Evolutionary conservation across 2,888 invertebrate species (phyloP), one percentile per base, ranked within the genome.

Genomic region (Apodemia duryi): DNA sequence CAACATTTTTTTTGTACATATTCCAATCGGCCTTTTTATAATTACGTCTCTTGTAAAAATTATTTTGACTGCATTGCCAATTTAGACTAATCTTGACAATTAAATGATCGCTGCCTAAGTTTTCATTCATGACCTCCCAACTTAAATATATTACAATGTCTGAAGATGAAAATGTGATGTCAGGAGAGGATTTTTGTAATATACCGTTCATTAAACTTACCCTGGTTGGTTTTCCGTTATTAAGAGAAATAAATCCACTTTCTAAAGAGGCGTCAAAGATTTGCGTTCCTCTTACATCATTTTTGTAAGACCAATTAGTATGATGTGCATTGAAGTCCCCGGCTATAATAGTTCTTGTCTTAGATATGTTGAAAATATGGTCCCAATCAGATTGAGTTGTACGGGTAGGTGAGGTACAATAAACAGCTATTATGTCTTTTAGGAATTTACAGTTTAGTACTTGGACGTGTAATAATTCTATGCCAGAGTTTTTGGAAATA

Each of bases 301-400:
- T n/a, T n/a, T n/a, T n/a, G n/a, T n/a, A n/a, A n/a, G n/a, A n/a
- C n/a, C n/a, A n/a, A n/a, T n/a, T n/a, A n/a, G n/a, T n/a, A n/a
- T n/a, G n/a, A n/a, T n/a, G n/a, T n/a, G n/a, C n/a, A n/a, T n/a
- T n/a, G n/a, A n/a, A n/a, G n/a, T n/a, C n/a, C 65, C 74, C 75
- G 2, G 69, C 29, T 13, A 76, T 62, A 5, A 74, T 9, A 9
- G 71, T 63, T 57, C 71, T 74, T 3, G 29, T 51, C 0, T 13
- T 2, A 7, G 13, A 38, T 6, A 61, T 0, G 5, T 68, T 69
- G 51, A 74, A 73, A 1, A 74, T 1, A 3, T 41, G 4, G 13
- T 74, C 72, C 75, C 75, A 77, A 41, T 75, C 74, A 5, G 28
- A 32, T 54, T 57, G 65, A 0, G 11, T 13, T 4, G 73, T 73